phyloP scores from a whole-genome alignment of 2,888 invertebrate genomes.

The Macrosoma leucophasiata region DNA sequence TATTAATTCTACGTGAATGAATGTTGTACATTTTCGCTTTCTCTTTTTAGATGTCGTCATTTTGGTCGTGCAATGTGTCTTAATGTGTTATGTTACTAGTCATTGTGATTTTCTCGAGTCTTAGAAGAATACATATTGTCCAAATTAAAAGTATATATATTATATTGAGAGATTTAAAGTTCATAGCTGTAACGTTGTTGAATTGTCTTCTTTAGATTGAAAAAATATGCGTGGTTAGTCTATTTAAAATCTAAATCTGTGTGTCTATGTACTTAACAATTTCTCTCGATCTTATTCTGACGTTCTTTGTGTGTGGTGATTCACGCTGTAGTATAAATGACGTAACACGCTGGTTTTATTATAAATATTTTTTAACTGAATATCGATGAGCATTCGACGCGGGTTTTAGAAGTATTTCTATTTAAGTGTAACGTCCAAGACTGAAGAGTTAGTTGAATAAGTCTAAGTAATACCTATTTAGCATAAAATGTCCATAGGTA shows the following conservation, averaged over 20 bases:
- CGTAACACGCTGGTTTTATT: slow-evolving; percentile 37
- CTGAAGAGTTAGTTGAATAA: slow-evolving; percentile 74
- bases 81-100: slow-evolving; percentile 52
- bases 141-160: slow-evolving; percentile 34
- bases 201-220: slow-evolving; percentile 35
- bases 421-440: slow-evolving; percentile 75
- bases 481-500: slow-evolving; percentile 71
- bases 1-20: slow-evolving; percentile 40
- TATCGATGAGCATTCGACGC: slow-evolving; percentile 59
- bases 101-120: slow-evolving; percentile 56
- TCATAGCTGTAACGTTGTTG: slow-evolving; percentile 36
- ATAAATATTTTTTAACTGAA: slow-evolving; percentile 39
- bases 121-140: slow-evolving; percentile 40
- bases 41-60: slow-evolving; percentile 62
- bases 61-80: slow-evolving; percentile 54
- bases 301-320: slow-evolving; percentile 35
- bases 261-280: slow-evolving; percentile 36
- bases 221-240: slow-evolving; percentile 30
- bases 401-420: slow-evolving; percentile 72
- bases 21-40: slow-evolving; percentile 61
- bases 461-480: slow-evolving; percentile 71
- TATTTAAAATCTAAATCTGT: slow-evolving; percentile 30
- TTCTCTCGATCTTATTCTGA: slow-evolving; percentile 29
- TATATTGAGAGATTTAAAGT: slow-evolving; percentile 30
- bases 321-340: slow-evolving; percentile 36